Conservation (phyloP, 2,113 vertebrate genomes). For the Myocastor coypus region DNA sequence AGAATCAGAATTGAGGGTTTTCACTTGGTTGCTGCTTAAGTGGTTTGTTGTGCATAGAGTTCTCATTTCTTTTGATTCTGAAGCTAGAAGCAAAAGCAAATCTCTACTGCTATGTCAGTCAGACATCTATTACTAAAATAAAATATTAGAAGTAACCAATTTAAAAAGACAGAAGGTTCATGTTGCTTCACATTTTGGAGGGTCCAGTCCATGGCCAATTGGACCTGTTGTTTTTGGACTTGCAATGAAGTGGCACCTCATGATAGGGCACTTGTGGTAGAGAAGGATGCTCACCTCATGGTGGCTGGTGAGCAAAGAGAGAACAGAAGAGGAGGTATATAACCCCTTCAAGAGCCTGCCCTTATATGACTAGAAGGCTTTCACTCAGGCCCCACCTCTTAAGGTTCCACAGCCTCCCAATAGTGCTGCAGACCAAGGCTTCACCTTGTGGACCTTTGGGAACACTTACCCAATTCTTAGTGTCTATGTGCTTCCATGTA, state of each 20-base stretch:
- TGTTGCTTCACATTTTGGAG: neutral
- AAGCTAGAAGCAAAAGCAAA: constrained; percentile 23
- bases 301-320: neutral
- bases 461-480: neutral
- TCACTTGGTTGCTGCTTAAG: neutral
- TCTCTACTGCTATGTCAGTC: neutral
- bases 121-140: neutral
- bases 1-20: constrained; percentile 34
- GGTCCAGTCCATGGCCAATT: neutral
- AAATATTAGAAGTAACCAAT: neutral
- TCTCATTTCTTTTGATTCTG: constrained; percentile 29
- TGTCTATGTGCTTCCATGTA: neutral
- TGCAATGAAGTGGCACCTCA: neutral
- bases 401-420: neutral
- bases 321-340: no score
- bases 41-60: neutral
- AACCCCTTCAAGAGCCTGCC: neutral
- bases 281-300: neutral
- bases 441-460: neutral
- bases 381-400: neutral
- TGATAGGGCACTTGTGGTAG: neutral
- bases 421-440: neutral
- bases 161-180: neutral
- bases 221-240: neutral
- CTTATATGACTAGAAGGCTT: neutral